Percentiles rank a stretch among this genome's conserved stretches.
These are phyloP conservation scores for Scartelaos histophorus DNA, from an alignment of 2,113 vertebrate genomes.

Conservation along the genomic window DNA sequence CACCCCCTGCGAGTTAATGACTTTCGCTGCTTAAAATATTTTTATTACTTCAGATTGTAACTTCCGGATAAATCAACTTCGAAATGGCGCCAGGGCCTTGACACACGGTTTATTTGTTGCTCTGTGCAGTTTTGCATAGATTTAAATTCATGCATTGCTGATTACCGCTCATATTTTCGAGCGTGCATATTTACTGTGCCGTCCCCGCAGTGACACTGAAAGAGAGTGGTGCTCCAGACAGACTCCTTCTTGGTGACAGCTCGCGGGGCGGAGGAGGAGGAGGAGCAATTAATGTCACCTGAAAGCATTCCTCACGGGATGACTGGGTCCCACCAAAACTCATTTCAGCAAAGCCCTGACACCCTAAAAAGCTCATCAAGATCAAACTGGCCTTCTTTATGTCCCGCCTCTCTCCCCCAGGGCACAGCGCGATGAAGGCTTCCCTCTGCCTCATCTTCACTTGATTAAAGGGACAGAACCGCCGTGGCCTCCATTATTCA, in stretches of 20 bases:
- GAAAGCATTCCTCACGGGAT: constrained; percentile 69
- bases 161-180: constrained; percentile 53
- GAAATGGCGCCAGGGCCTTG: constrained; percentile 21
- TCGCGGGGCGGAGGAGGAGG: constrained; percentile 65
- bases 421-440: constrained; percentile 63
- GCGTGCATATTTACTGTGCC: constrained; percentile 38
- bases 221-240: constrained; percentile 51
- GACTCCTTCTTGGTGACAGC: constrained; percentile 69
- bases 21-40: constrained; percentile 26
- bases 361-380: constrained; percentile 76
- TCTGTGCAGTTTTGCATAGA: constrained; percentile 64
- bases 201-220: constrained; percentile 50
- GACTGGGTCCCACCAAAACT: constrained; percentile 64
- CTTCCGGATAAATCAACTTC: constrained; percentile 44
- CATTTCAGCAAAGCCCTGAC: constrained; percentile 65
- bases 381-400: constrained; percentile 74
- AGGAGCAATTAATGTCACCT: constrained; percentile 80
- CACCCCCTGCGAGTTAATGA: background rate
- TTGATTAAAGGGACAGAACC: constrained; percentile 70
- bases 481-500: constrained; percentile 55
- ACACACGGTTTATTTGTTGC: constrained; percentile 55
- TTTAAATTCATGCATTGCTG: constrained; percentile 68
- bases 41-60: constrained; percentile 36
- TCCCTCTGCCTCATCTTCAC: constrained; percentile 66
- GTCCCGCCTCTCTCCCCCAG: constrained; percentile 63